These are phyloP conservation scores for Xylophagus ater DNA, from an alignment of 2,888 invertebrate species.

Conservation along the genomic window DNA sequence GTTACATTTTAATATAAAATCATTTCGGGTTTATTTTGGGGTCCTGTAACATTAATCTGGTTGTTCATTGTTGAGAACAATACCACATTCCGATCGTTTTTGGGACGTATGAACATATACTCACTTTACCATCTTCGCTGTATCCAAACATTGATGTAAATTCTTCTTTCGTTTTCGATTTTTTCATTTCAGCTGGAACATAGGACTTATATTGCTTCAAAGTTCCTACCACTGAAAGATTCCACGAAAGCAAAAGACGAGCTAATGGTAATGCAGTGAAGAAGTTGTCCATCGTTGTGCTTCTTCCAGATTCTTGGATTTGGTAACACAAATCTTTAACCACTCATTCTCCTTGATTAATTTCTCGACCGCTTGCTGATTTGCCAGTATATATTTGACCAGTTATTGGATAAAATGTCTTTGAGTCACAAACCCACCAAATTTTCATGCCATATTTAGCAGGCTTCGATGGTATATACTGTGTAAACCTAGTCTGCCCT, in stretches of 20 bases:
- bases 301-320: conserved; percentile 8
- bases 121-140: not conserved
- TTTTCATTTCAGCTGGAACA: not conserved
- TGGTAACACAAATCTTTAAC: conserved; percentile 5
- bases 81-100: not conserved
- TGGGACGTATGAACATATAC: not conserved
- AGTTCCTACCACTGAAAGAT: not conserved
- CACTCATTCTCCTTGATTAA: conserved; percentile 6
- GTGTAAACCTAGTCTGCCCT: no score
- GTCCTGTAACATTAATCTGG: not conserved
- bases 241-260: conserved; percentile 7
- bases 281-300: conserved; percentile 12
- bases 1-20: not conserved
- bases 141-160: no score
- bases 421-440: no score
- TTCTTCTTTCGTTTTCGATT: no score
- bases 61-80: not conserved
- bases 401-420: no score
- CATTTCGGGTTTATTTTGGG: not conserved
- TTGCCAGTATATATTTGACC: no score
- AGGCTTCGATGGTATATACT: no score
- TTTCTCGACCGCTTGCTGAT: no score
- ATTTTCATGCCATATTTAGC: no score
- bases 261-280: conserved; percentile 10
- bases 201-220: not conserved